These are phyloP conservation scores for Theocolax elegans DNA, from an alignment of 1,140 invertebrate species.

Conservation along the genomic window DNA sequence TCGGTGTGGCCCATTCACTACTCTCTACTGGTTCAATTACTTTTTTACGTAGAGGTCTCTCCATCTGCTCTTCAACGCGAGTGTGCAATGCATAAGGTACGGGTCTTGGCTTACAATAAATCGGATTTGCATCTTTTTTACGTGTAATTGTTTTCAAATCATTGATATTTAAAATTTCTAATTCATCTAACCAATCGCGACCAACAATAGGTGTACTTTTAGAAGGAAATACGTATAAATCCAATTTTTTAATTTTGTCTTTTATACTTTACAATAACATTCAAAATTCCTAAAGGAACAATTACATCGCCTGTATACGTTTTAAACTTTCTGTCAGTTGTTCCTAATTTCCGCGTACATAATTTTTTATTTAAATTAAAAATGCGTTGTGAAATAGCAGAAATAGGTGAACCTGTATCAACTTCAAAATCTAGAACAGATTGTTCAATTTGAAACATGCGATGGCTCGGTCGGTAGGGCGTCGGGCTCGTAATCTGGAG, in stretches of 20 bases:
- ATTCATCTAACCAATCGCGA: constrained; percentile 31
- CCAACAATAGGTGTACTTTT: constrained; percentile 50
- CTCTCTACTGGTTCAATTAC: background rate
- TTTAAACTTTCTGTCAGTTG: constrained; percentile 28
- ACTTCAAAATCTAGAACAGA: constrained; percentile 10
- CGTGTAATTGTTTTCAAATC: background rate
- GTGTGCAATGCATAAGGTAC: background rate
- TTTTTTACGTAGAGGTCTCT: background rate
- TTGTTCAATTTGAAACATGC: no score
- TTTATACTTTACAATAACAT: constrained; percentile 18
- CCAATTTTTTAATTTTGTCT: constrained; percentile 7
- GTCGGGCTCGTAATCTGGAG: no score
- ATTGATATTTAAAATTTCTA: background rate
- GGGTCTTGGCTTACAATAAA: background rate
- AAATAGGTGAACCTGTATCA: constrained; percentile 26
- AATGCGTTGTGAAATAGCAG: background rate
- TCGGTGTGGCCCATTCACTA: no score
- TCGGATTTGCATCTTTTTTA: background rate
- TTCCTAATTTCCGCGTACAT: background rate
- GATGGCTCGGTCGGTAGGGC: no score
- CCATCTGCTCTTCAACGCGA: background rate
- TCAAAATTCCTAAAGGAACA: constrained; percentile 21
- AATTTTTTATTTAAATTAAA: constrained; percentile 1
- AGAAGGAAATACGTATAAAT: constrained; percentile 45
- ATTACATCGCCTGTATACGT: constrained; percentile 15